Base-by-base conservation (phyloP, 2,797 vertebrate species). In the Falco naumanni region DNA sequence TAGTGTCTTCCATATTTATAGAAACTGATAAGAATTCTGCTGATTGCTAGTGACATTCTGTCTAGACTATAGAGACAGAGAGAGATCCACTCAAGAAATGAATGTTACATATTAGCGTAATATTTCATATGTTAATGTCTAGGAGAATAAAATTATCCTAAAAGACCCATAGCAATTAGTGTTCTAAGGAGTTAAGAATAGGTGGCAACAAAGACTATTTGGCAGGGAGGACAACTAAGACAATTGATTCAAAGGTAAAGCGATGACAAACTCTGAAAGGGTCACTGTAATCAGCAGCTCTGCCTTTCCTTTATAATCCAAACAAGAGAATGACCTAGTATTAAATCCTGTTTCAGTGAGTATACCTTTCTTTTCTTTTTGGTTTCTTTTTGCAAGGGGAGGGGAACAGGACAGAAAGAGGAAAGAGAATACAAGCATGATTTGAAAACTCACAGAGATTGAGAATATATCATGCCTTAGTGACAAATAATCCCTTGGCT, bases 41-140 rank as follows among this genome's bases (percentile, higher is more conserved):
- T 96, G 97, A 97, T 95, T 96, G 93, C 84, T 95, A 92, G 68
- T 95, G 97, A 96, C 97, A 97, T 95, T 97, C 95, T 97, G 95
- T 98, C 95, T 97, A 97, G 94, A 95, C 92, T 74, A 70, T 0
- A 85, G 82, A 96, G 50, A 65, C 65, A 96, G 53, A 94, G 50
- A 91, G 93, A 82, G 63, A 57, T 83, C 89, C 93, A 92, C 89
- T 90, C 2, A 2, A 89, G 89, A 96, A 97, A 97, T 76, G 6
- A 91, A 89, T 95, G 94, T 95, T 76, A 66, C 65, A 19, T 84
- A 90, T 68, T 48, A 91, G 78, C 86, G 77, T 59, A 97, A 60
- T 95, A 92, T 96, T 97, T 97, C 94, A 95, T 83, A 95, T 43
- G 57, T 89, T 95, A 96, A 96, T 96, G 59, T 77, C 88, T 80